Evolutionary conservation across 2,888 invertebrate genomes (phyloP).

Genomic region (Dorcus parallelipipedus): DNA sequence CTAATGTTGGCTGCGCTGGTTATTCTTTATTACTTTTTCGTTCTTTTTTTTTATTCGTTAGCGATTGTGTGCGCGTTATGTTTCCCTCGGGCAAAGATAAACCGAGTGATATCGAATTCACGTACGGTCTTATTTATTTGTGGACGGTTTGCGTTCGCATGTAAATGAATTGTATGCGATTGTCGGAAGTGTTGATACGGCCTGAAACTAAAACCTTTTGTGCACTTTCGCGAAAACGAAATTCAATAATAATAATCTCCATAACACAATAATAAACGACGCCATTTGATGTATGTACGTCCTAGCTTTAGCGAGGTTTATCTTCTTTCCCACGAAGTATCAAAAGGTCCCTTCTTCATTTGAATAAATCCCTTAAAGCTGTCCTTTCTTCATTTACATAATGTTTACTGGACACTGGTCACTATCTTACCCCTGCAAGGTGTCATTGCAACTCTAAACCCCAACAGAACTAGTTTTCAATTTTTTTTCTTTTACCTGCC

Average conservation of each 20-base stretch:
- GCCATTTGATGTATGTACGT: not conserved
- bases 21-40: conserved; percentile 3
- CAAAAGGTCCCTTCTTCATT: conserved; percentile 33
- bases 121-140: not conserved
- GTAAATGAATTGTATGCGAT: not conserved
- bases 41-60: not conserved
- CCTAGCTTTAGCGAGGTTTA: conserved; percentile 20
- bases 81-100: not conserved
- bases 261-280: conserved; percentile 14
- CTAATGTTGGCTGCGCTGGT: not conserved
- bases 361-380: conserved; percentile 40
- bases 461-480: conserved; percentile 19
- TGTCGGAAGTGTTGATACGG: not conserved
- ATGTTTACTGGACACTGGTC: conserved; percentile 37
- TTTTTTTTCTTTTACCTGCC: conserved; percentile 15
- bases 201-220: not conserved
- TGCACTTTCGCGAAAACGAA: not conserved
- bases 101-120: not conserved
- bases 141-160: not conserved
- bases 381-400: conserved; percentile 37
- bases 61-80: not conserved
- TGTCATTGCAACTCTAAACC: conserved; percentile 23
- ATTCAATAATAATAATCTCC: not conserved
- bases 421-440: conserved; percentile 24
- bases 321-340: conserved; percentile 33